phyloP scores from a whole-genome alignment of 92 coral and sea anemone species.

The Palythoa grandiflora region DNA sequence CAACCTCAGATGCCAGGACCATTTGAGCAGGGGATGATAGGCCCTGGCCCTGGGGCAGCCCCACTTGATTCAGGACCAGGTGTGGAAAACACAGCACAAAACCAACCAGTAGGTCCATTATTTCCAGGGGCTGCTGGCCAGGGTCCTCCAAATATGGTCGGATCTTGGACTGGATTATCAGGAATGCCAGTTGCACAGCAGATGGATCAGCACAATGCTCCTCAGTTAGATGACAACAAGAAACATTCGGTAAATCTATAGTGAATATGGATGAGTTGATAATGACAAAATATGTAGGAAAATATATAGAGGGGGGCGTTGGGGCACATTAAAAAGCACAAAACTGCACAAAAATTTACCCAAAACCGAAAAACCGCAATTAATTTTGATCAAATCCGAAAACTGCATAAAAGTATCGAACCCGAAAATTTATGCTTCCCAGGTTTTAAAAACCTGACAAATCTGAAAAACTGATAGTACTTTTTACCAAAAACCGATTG shows the following conservation, averaged over 20 bases:
- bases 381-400: no score
- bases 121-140: constrained; percentile 33
- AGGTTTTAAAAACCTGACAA: no score
- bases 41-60: constrained; percentile 9
- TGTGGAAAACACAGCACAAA: constrained; percentile 17
- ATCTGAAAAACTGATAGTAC: no score
- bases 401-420: no score
- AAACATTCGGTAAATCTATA: constrained; percentile 29
- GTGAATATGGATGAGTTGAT: neutral
- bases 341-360: no score
- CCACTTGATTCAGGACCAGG: constrained; percentile 27
- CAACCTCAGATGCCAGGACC: constrained; percentile 24
- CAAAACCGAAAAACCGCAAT: no score
- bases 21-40: constrained; percentile 34
- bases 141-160: constrained; percentile 19
- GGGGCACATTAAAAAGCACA: no score
- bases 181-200: constrained; percentile 12
- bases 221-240: constrained; percentile 29
- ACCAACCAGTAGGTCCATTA: constrained; percentile 32
- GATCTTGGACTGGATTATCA: constrained; percentile 10
- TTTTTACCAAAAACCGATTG: no score
- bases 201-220: constrained; percentile 9
- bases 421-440: no score
- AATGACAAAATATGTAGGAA: neutral
- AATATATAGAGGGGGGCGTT: no score